Conservation (phyloP, 1,140 invertebrate species). For the Coenobita brevimanus region DNA sequence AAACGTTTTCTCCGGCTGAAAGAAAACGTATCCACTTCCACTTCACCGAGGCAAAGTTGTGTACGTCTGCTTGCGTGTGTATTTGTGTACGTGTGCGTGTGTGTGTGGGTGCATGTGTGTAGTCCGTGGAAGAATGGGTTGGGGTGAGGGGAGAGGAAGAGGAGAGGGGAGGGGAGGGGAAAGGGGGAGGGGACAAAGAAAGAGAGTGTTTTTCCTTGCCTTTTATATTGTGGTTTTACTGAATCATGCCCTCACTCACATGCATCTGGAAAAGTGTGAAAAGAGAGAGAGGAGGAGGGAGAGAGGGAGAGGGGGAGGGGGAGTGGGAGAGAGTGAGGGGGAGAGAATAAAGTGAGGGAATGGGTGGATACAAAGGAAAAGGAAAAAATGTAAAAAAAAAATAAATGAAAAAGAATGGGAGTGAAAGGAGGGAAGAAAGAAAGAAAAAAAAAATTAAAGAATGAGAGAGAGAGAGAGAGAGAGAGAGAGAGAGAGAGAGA, state of each 20-base stretch:
- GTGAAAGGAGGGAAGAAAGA: background rate
- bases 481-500: background rate
- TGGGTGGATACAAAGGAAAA: background rate
- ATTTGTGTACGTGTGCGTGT: too few species aligned
- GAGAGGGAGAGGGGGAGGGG: background rate
- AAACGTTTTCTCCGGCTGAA: too few species aligned
- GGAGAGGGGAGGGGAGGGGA: background rate
- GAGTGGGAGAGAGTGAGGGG: background rate
- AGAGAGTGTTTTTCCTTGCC: too few species aligned
- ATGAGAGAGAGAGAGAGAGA: background rate
- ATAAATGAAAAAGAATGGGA: background rate
- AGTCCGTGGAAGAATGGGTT: too few species aligned
- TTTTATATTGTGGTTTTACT: too few species aligned
- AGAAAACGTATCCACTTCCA: too few species aligned
- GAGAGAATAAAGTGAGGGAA: background rate
- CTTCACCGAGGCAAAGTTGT: too few species aligned
- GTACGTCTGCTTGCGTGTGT: too few species aligned
- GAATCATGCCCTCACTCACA: too few species aligned
- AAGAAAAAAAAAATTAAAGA: background rate
- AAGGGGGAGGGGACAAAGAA: background rate
- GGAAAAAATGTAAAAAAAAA: background rate
- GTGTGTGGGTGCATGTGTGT: too few species aligned
- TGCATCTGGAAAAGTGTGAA: too few species aligned
- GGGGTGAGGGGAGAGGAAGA: too few species aligned
- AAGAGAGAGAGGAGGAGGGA: background rate